Conservation (phyloP, 2,113 vertebrate species). For the Neolamprologus variostigma region DNA sequence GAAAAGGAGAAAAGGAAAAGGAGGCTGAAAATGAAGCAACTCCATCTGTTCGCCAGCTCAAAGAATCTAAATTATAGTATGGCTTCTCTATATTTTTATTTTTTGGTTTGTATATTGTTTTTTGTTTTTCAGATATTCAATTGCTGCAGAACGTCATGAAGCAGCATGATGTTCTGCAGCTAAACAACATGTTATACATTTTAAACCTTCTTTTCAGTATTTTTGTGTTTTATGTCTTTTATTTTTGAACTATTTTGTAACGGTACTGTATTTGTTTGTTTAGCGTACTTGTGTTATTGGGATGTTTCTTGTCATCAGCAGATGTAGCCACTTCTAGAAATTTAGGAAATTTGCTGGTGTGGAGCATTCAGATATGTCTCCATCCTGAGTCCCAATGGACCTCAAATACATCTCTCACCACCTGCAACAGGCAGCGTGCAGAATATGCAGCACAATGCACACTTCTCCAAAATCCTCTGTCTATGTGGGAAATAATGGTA, state of each 20-base stretch:
- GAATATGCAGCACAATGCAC: background rate
- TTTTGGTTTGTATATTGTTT: background rate
- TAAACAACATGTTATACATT: background rate
- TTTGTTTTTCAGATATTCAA: background rate
- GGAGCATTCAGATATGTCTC: background rate
- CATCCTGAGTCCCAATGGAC: background rate
- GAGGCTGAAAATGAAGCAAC: background rate
- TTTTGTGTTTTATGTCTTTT: background rate
- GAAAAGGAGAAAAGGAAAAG: background rate
- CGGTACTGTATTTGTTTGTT: background rate
- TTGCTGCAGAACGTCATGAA: no score
- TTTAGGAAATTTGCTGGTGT: background rate
- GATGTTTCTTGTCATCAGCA: background rate
- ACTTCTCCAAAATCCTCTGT: background rate
- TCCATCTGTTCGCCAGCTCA: background rate
- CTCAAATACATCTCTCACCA: background rate
- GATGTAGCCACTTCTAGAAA: background rate
- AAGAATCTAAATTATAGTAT: conserved; percentile 27
- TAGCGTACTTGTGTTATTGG: background rate
- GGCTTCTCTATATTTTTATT: background rate
- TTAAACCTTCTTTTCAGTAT: background rate
- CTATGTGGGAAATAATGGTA: background rate
- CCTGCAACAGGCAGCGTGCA: accelerated
- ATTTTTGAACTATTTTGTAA: background rate
- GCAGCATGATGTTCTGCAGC: background rate